Evolutionary conservation across 2,113 vertebrate genomes (phyloP).

Genomic region (Macrotis lagotis): DNA sequence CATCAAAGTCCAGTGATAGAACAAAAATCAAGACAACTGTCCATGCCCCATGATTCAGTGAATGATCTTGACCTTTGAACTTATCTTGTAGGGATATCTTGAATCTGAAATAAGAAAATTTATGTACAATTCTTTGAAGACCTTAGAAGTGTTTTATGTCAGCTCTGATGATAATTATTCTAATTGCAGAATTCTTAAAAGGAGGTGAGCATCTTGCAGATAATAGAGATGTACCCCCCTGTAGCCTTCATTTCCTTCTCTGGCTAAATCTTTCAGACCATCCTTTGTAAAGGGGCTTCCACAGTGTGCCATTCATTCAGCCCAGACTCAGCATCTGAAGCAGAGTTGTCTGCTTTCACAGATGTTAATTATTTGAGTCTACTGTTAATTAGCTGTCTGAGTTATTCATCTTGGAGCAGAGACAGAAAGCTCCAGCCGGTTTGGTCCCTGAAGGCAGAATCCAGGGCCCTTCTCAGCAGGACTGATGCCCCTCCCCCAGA

Average conservation of each 20-base stretch:
- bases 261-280: not conserved
- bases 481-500: not conserved
- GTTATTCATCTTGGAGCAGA: slow-evolving; percentile 51
- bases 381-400: slow-evolving; percentile 85
- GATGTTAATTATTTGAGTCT: slow-evolving; percentile 83
- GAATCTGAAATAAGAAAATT: not conserved
- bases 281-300: not conserved
- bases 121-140: not conserved
- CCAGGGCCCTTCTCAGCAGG: slow-evolving; percentile 38
- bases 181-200: not conserved
- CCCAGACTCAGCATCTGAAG: slow-evolving; percentile 57
- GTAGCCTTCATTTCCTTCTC: not conserved
- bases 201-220: not conserved
- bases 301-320: not conserved
- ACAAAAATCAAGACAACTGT: not conserved
- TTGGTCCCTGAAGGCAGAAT: slow-evolving; percentile 62
- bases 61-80: not conserved
- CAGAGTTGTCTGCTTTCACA: slow-evolving; percentile 80
- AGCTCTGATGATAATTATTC: not conserved
- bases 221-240: not conserved
- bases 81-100: not conserved
- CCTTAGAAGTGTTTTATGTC: not conserved
- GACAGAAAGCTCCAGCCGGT: slow-evolving; percentile 77
- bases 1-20: not conserved
- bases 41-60: not conserved